phyloP scores from a whole-genome alignment of 2,888 invertebrate genomes.

The Melipona beecheii region DNA sequence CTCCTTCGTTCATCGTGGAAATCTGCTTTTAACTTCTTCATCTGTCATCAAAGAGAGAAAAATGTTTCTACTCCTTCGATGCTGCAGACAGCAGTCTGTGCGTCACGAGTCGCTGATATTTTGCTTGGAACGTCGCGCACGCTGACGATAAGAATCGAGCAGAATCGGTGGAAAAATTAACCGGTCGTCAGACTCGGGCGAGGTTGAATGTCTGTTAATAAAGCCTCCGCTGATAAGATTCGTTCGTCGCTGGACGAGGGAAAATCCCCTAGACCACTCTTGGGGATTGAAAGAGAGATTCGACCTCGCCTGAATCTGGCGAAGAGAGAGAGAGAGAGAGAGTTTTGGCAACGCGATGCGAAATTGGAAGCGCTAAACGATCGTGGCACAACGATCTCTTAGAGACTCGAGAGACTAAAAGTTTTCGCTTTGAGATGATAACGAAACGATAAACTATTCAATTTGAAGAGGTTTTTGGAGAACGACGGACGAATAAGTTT shows the following conservation, averaged over 20 bases:
- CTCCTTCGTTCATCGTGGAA: too few relatives aligned
- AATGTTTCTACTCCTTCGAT: not conserved
- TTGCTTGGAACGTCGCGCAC: slow-evolving; percentile 15
- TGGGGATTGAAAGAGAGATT: slow-evolving; percentile 20
- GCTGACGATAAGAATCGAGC: slow-evolving; percentile 11
- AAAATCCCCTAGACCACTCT: not conserved
- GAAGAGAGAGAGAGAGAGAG: not conserved
- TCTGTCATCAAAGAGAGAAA: not conserved
- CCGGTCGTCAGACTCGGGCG: slow-evolving; percentile 8
- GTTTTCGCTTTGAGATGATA: not conserved
- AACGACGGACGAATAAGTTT: not conserved
- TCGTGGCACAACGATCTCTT: not conserved
- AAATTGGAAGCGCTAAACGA: not conserved
- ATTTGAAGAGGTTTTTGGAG: not conserved
- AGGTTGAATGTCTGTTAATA: slow-evolving; percentile 26
- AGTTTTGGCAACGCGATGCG: not conserved
- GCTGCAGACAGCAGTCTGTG: not conserved
- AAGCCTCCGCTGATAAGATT: slow-evolving; percentile 32
- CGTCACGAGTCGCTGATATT: not conserved
- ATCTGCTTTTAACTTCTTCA: too few relatives aligned
- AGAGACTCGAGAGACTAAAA: not conserved
- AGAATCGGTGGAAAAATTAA: slow-evolving; percentile 40
- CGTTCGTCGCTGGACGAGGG: not conserved
- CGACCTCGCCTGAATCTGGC: not conserved
- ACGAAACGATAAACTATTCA: not conserved